These are phyloP conservation scores for Chamaea fasciata DNA, from an alignment of 2,113 vertebrate genomes.

Conservation along the genomic window DNA sequence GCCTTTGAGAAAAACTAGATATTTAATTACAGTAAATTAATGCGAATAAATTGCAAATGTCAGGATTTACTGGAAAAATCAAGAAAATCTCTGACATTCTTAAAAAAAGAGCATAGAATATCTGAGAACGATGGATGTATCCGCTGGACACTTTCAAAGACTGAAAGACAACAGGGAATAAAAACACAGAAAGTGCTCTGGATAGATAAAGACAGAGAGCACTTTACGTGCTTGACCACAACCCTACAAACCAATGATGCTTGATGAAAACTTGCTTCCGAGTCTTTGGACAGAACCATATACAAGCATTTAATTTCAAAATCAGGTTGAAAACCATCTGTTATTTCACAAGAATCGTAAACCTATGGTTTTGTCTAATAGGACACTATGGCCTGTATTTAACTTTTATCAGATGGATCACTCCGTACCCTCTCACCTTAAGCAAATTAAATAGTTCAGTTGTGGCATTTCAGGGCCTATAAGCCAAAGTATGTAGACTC, in stretches of 20 bases:
- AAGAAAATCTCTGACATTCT: not conserved
- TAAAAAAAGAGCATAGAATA: not conserved
- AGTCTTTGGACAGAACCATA: not conserved
- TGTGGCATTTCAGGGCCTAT: not conserved
- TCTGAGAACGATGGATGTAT: not conserved
- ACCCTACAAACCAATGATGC: not conserved
- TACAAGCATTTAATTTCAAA: not conserved
- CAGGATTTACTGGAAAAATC: not conserved
- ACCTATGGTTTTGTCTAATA: not conserved
- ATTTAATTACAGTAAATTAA: not conserved
- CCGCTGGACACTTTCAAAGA: not conserved
- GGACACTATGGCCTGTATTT: not conserved
- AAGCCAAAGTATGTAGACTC: not conserved
- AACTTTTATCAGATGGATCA: not conserved
- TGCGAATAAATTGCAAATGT: not conserved
- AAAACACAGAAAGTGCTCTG: not conserved
- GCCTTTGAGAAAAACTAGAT: not conserved
- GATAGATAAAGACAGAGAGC: not conserved
- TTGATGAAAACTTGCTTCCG: not conserved
- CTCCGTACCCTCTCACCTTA: not conserved
- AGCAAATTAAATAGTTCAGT: not conserved
- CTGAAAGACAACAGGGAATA: not conserved
- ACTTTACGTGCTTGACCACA: not conserved
- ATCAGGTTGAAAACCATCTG: not conserved
- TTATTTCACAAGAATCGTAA: not conserved